Conservation (phyloP, 1,140 invertebrate species). For the Oryzaephilus surinamensis region DNA sequence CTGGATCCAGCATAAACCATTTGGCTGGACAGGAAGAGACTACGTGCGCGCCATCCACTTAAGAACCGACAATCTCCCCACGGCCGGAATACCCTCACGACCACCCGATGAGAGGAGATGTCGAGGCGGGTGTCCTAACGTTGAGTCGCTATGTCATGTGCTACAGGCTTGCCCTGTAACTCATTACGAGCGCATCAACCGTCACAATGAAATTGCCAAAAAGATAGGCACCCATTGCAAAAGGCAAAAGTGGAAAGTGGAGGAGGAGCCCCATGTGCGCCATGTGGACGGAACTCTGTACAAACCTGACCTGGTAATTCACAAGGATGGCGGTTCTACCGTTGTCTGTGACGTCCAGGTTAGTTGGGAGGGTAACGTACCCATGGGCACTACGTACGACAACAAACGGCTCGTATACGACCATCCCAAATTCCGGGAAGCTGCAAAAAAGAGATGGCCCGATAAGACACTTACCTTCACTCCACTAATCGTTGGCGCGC, state of each 20-base stretch:
- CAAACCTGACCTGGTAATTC: not conserved
- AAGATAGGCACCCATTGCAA: not conserved
- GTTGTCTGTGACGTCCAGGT: constrained; percentile 13
- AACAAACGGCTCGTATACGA: constrained; percentile 11
- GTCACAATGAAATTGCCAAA: not conserved
- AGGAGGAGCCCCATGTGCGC: not conserved
- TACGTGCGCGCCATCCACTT: constrained; percentile 15
- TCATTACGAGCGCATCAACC: not conserved
- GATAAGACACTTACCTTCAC: constrained; percentile 3
- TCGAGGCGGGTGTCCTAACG: not conserved
- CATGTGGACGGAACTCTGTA: constrained; percentile 1
- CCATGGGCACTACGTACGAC: not conserved
- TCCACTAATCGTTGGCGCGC: constrained; percentile 11
- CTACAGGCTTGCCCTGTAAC: not conserved
- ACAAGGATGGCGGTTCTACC: not conserved
- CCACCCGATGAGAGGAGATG: not conserved
- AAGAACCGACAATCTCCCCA: constrained; percentile 3
- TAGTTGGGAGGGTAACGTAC: constrained; percentile 11
- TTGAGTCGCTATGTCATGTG: not conserved
- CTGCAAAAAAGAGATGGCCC: constrained; percentile 3
- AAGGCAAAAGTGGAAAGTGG: too few relatives aligned
- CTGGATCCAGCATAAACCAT: not conserved
- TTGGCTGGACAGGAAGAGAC: constrained; percentile 12
- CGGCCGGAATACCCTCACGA: not conserved
- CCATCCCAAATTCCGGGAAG: constrained; percentile 9